Evolutionary conservation across 2,888 invertebrate genomes (phyloP), one percentile per base, ranked within the genome.

Genomic region (Abrostola tripartita): DNA sequence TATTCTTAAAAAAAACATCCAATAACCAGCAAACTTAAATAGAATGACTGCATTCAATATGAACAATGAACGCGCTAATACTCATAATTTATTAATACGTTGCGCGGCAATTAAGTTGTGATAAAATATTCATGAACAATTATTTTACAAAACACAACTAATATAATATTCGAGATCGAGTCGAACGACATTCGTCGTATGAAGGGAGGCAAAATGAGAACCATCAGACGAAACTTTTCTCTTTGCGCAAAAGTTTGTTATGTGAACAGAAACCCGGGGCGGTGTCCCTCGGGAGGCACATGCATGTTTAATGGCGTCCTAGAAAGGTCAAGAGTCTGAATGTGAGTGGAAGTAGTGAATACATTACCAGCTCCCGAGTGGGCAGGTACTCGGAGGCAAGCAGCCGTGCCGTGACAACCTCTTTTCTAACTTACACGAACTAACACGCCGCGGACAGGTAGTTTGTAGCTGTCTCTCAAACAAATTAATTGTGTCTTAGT

Each of bases 281-380:
- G 82, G 84, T 61, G 74, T 89, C 92, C 88, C 90, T 79, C 77
- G 90, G 90, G 92, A 90, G 85, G 83, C 82, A 86, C 91, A 91
- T 93, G 91, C 93, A 94, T 92, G 90, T 93, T 93, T 94, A 92
- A 93, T 93, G 89, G 88, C 88, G 88, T 90, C 91, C 91, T 92
- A 88, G 89, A 89, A 90, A 93, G 93, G 94, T 94, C 93, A 93
- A 92, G 90, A 91, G 89, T 88, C 86, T 87, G 87, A 87, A 89
- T 89, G 87, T 85, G 86, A 86, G 87, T 85, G 84, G 86, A 88
- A 89, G 85, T 81, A 89, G 90, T 90, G 92, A 93, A 92, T 93
- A 92, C 89, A 92, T 93, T 92, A 93, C 87, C 88, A 88, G 87
- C 79, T 90, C 87, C 88, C 88, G 73, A 87, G 85, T 77, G 86